Base-by-base conservation (phyloP, 1,140 invertebrate genomes). In the Neoseiulus cucumeris region DNA sequence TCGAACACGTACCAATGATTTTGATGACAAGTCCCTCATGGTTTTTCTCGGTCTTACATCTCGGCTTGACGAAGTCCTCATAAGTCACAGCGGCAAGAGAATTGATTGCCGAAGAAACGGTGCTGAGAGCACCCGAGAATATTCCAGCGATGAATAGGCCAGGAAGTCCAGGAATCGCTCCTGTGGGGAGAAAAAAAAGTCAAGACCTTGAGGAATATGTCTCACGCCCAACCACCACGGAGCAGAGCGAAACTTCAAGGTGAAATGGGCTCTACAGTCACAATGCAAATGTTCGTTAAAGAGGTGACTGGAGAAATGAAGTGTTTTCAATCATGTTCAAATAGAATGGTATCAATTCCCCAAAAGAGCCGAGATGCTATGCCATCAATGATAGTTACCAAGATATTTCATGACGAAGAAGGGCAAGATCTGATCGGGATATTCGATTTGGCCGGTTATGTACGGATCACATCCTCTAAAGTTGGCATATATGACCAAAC, bases 1-100 rank as follows among this genome's bases (percentile, higher is more conserved):
- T 39, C 9, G 33, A 66, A 44, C 4, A 66, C 2, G 28, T 42
- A 69, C 69, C 69, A 18, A 66, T 64, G 14, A 70, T 28, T 30
- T 71, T 72, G n/a, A 70, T 67, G 51, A 68, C 64, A 14, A 66
- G 25, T 1, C 64, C 65, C 22, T 68, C 68, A 65, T 28, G 7
- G 5, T 17, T 17, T 39, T 2, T 67, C 55, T 29, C 20, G 12
- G 9, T 44, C 20, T 14, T 64, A 18, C 7, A 45, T 22, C 5
- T 20, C 9, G 30, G 68, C 69, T 83, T 83, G 1, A 87, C 73
- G 71, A 87, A 88, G 76, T 91, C 89, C 71, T 89, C 85, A 65
- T 89, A 78, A 1, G 86, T 88, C n/a, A 91, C 86, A 14, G 88
- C 87, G 14, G 89, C 84, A 22, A 91, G 76, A 12, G 87, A 87